Percentiles rank a stretch among this genome's conserved stretches.
Conservation (phyloP, 2,113 vertebrate species). For the Gambusia affinis region DNA sequence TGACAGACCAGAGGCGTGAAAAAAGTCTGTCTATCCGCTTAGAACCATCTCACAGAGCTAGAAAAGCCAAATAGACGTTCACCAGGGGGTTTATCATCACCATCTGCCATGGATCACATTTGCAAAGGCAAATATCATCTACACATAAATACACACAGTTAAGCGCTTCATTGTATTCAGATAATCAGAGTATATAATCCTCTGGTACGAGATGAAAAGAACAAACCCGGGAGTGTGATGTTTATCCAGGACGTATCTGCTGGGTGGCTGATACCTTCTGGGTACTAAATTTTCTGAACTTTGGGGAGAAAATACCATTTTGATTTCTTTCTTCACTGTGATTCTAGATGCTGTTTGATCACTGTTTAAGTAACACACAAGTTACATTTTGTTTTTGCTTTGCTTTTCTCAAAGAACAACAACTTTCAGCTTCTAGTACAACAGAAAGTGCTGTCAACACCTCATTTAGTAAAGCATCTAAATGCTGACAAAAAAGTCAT, state of each 20-base stretch:
- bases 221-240: neutral
- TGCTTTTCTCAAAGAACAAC: neutral
- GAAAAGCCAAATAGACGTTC: slow-evolving; percentile 10
- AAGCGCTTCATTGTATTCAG: neutral
- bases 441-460: neutral
- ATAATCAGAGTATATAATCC: neutral
- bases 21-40: neutral
- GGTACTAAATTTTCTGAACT: neutral
- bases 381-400: neutral
- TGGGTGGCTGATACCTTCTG: neutral
- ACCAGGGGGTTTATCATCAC: neutral
- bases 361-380: neutral
- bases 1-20: slow-evolving; percentile 8
- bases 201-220: neutral
- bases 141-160: neutral
- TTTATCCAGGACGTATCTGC: neutral
- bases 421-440: neutral
- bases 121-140: neutral
- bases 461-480: neutral
- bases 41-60: slow-evolving; percentile 1
- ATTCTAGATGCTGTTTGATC: neutral
- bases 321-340: neutral
- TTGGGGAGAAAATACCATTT: neutral
- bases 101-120: slow-evolving; percentile 28
- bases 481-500: neutral